These are phyloP conservation scores for Panthera leo DNA, from an alignment of 2,113 vertebrate genomes.

Conservation along the genomic window DNA sequence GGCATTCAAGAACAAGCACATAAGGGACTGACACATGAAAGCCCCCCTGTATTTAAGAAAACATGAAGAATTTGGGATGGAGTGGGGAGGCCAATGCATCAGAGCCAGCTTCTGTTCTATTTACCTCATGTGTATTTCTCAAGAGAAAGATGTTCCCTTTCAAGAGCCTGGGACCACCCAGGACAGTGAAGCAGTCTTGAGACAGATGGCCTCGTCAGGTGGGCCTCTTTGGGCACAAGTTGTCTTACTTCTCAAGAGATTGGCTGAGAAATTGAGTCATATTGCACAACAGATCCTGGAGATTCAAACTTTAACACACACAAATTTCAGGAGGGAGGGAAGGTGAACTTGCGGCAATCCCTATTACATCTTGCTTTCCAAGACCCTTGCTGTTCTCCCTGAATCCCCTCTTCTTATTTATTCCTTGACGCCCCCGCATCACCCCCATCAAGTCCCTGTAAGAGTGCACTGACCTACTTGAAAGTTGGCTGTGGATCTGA, in stretches of 20 bases:
- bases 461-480: conserved; percentile 64
- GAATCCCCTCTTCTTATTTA: not conserved
- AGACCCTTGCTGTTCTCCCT: not conserved
- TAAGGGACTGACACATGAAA: not conserved
- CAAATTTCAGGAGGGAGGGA: not conserved
- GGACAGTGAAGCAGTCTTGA: conserved; percentile 42
- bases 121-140: conserved; percentile 49
- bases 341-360: not conserved
- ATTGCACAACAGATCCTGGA: conserved; percentile 41
- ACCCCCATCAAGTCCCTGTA: conserved; percentile 56
- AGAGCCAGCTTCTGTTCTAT: conserved; percentile 40
- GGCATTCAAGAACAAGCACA: not conserved
- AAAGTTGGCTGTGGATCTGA: conserved; percentile 69
- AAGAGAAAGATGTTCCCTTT: conserved; percentile 70
- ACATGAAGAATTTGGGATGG: not conserved
- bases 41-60: conserved; percentile 6
- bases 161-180: conserved; percentile 75
- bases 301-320: conserved; percentile 38
- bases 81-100: not conserved
- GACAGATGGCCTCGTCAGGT: conserved; percentile 39
- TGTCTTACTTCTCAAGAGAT: conserved; percentile 43
- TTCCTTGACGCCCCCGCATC: conserved; percentile 14
- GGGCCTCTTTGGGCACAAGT: conserved; percentile 10
- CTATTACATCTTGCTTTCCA: not conserved
- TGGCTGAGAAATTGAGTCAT: conserved; percentile 38